phyloP scores from a whole-genome alignment of 2,113 vertebrate species.

The Poecilia latipinna region DNA sequence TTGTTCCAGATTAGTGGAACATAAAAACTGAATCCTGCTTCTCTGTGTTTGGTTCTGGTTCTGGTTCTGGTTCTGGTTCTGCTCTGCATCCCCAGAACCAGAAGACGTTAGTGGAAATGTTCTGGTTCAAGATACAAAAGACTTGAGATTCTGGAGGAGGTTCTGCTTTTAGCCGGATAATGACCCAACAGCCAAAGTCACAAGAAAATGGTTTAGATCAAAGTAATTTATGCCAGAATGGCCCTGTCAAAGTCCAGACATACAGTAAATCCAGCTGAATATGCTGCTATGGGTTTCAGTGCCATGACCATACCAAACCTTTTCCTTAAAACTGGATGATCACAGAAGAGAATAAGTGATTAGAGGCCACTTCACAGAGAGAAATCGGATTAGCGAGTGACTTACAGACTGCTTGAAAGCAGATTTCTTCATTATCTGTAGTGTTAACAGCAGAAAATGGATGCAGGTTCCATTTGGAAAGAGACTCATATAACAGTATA shows the following conservation, averaged over 20 bases:
- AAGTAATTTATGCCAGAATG: not conserved
- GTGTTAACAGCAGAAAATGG: slow-evolving; percentile 38
- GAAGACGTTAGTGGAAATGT: no score
- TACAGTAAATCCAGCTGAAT: not conserved
- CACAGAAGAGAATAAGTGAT: slow-evolving; percentile 20
- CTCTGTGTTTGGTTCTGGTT: no score
- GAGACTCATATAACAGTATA: not conserved
- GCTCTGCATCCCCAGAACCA: no score
- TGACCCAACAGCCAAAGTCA: not conserved
- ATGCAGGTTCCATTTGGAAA: not conserved
- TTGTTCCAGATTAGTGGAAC: no score
- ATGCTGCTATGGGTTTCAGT: not conserved
- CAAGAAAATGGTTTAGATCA: not conserved
- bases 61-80: no score
- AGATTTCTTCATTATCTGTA: slow-evolving; percentile 14
- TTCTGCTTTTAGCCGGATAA: not conserved
- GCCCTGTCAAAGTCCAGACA: not conserved
- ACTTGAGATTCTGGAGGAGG: not conserved
- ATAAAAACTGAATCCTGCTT: no score
- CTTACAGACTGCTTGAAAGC: slow-evolving; percentile 31
- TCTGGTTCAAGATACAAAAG: not conserved
- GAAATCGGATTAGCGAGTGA: slow-evolving; percentile 54
- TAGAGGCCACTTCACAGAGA: slow-evolving; percentile 31
- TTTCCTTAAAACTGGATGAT: not conserved
- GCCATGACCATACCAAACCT: not conserved